Base-by-base conservation (phyloP, 92 coral and sea anemone genomes). In the Palythoa grandiflora region DNA sequence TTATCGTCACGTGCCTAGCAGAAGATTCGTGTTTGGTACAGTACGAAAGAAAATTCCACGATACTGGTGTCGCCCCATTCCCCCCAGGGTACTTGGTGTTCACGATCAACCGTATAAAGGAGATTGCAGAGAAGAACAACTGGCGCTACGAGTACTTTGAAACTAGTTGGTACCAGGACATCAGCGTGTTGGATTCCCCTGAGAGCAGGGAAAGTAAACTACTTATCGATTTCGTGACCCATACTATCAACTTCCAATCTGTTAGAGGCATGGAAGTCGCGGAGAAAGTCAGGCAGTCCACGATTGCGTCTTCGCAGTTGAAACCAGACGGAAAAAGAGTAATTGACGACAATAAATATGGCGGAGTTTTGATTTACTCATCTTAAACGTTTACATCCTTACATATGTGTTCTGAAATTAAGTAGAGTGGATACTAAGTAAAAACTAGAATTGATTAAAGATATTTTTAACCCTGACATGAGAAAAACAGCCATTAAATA, bases 21-120 rank as follows among this genome's bases (percentile, higher is more conserved):
- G 86, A 81, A 36, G 65, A 81, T 40, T 81, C 86, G 12, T 81
- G n/a, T 53, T 66, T 81, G 40, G 86, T 74, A 15, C 86, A 20
- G 5, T 81, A 81, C 61, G 47, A 81, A 71, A 40, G 11, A 8
- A 35, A 66, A n/a, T 81, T 81, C 50, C 86, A 81, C 75, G 86
- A 81, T 10, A 81, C 86, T 10, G 86, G 86, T 19, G 17, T 81
- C 16, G 73, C 75, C 44, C 86, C 86, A 35, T 81, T 81, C 61
- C 86, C 86, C n/a, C 57, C 73, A 9, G 86, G 75, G 75, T 81
- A 81, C 21, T 60, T 81, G 17, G 54, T 10, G 21, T 66, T 65
- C 86, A 81, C 86, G 39, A 81, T 71, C n/a, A 63, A 81, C 48
- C 47, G 39, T 38, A 81, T 81, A 61, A n/a, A 28, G n/a, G 86